phyloP scores from a whole-genome alignment of 2,888 invertebrate genomes.

The Drosophila neotestacea region DNA sequence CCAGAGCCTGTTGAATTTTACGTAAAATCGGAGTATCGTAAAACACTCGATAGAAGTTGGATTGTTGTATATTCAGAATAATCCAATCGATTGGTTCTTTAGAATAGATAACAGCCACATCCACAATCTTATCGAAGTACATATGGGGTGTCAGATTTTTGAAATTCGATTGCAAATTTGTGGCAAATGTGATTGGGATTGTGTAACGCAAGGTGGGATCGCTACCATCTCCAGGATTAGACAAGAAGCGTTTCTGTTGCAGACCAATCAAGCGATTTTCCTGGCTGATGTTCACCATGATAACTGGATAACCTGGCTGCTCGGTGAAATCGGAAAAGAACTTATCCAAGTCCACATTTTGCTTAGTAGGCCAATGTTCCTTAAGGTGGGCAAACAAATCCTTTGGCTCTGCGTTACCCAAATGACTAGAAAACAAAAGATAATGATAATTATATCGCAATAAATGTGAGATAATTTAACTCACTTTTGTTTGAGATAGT shows the following conservation, averaged over 20 bases:
- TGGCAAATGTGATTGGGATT: constrained; percentile 80
- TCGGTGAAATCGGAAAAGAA: constrained; percentile 88
- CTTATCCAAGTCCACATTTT: constrained; percentile 74
- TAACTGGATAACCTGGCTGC: constrained; percentile 88
- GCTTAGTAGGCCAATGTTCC: constrained; percentile 68
- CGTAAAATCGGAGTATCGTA: constrained; percentile 88
- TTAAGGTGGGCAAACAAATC: constrained; percentile 86
- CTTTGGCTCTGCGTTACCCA: constrained; percentile 85
- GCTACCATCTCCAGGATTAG: constrained; percentile 62
- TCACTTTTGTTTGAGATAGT: constrained; percentile 86
- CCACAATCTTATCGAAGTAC: constrained; percentile 55
- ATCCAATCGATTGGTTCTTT: constrained; percentile 72
- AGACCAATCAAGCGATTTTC: constrained; percentile 40
- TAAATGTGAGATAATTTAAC: constrained; percentile 13
- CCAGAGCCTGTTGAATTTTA: constrained; percentile 58
- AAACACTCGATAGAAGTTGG: constrained; percentile 88
- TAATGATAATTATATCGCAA: background rate
- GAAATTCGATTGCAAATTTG: constrained; percentile 64
- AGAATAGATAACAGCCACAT: constrained; percentile 13
- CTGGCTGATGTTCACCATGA: constrained; percentile 85
- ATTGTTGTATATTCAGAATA: constrained; percentile 79
- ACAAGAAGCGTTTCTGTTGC: constrained; percentile 73
- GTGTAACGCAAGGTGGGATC: constrained; percentile 63
- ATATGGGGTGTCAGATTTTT: constrained; percentile 58
- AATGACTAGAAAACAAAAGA: constrained; percentile 49